phyloP scores from a whole-genome alignment of 2,797 vertebrate species.

The Ptychadena robeensis region DNA sequence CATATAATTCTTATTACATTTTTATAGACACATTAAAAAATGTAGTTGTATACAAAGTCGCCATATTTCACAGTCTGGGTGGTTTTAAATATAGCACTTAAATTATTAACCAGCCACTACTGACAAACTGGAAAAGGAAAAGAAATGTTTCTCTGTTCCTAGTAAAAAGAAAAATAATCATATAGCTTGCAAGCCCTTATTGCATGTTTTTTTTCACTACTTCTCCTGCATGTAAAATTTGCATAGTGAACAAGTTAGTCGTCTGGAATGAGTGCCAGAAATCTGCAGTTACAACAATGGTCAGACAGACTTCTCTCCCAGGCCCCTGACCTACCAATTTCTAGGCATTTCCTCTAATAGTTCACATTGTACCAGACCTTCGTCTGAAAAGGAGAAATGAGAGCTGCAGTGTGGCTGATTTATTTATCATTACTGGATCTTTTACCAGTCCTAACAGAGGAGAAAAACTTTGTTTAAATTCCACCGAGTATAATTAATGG shows the following conservation, averaged over 20 bases:
- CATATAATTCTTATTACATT: no score
- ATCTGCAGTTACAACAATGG: conserved; percentile 68
- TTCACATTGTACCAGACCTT: conserved; percentile 69
- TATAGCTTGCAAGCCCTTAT: conserved; percentile 27
- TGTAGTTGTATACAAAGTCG: not conserved
- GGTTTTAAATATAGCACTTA: not conserved
- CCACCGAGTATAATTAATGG: conserved; percentile 81
- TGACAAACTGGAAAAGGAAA: not conserved
- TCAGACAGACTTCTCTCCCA: conserved; percentile 69
- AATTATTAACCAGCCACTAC: no score
- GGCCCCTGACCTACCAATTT: conserved; percentile 80
- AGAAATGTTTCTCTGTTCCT: conserved; percentile 4
- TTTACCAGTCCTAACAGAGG: conserved; percentile 77
- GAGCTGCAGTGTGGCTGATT: conserved; percentile 71
- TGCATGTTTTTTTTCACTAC: conserved; percentile 59
- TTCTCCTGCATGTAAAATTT: conserved; percentile 45
- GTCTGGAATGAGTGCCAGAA: conserved; percentile 64
- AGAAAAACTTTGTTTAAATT: conserved; percentile 80
- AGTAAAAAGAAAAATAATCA: conserved; percentile 44
- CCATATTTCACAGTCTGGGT: not conserved
- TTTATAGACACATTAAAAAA: no score
- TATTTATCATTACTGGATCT: conserved; percentile 80
- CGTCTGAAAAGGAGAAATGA: conserved; percentile 69
- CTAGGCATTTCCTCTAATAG: conserved; percentile 79
- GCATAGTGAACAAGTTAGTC: conserved; percentile 57